Evolutionary conservation across 2,888 invertebrate genomes (phyloP).

Genomic region (Limenitis camilla): DNA sequence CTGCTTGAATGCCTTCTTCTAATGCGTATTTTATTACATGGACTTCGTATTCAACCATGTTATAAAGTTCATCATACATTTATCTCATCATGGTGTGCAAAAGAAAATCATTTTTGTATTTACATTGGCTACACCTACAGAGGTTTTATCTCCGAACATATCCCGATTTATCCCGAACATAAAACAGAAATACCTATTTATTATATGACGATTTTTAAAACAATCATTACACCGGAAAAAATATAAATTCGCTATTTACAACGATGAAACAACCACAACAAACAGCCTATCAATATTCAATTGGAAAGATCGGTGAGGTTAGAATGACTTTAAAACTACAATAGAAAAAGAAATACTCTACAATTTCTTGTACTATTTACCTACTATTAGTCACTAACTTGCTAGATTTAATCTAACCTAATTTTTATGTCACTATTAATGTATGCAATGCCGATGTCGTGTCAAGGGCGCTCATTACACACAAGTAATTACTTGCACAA

Average conservation of each 20-base stretch:
- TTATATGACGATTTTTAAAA: too few relatives aligned
- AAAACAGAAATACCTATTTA: too few relatives aligned
- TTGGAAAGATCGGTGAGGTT: background rate
- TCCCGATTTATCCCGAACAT: too few relatives aligned
- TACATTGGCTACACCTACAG: too few relatives aligned
- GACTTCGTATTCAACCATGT: background rate
- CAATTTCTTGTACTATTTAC: background rate
- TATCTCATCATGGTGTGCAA: too few relatives aligned
- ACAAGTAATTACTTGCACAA: background rate
- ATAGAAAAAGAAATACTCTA: background rate
- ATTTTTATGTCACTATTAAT: background rate
- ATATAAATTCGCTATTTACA: too few relatives aligned
- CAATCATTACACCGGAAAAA: too few relatives aligned
- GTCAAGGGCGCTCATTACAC: slow-evolving; percentile 1
- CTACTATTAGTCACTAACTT: background rate
- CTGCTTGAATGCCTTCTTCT: slow-evolving; percentile 9
- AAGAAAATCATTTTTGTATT: too few relatives aligned
- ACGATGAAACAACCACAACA: too few relatives aligned
- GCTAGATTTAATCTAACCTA: background rate
- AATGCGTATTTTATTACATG: slow-evolving; percentile 11
- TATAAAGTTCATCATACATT: too few relatives aligned
- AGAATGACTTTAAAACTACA: background rate
- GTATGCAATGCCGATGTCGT: background rate
- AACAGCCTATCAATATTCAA: too few relatives aligned
- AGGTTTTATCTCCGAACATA: too few relatives aligned